Conservation (phyloP, 2,888 invertebrate species). For the Drosophila kuntzei region DNA sequence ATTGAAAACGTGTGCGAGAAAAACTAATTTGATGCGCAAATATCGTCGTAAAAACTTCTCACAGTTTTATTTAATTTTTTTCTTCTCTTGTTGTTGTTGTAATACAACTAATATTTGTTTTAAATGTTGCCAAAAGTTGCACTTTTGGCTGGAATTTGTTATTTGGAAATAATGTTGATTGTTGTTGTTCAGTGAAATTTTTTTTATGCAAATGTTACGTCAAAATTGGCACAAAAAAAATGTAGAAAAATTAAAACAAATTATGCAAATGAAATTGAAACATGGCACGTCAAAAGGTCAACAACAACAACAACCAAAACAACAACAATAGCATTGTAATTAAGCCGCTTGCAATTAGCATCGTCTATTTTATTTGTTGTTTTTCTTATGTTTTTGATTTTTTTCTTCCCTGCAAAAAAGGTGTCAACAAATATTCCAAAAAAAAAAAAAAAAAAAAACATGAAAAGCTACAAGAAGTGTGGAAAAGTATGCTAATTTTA, state of each 20-base stretch:
- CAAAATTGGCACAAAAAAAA: conserved; percentile 58
- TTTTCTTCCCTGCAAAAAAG: conserved; percentile 36
- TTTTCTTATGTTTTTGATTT: conserved; percentile 14
- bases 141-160: conserved; percentile 33
- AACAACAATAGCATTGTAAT: conserved; percentile 61
- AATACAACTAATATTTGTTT: conserved; percentile 50
- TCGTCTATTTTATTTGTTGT: conserved; percentile 49
- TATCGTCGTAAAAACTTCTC: conserved; percentile 45
- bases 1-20: conserved; percentile 73
- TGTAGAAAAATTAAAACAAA: conserved; percentile 66
- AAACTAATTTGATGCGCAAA: conserved; percentile 76
- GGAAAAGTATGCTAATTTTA: conserved; percentile 72
- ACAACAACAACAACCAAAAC: conserved; percentile 50
- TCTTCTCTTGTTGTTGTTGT: conserved; percentile 8
- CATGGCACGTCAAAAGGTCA: conserved; percentile 61
- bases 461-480: conserved; percentile 51
- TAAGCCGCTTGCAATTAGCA: conserved; percentile 76
- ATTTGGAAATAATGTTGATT: conserved; percentile 48
- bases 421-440: conserved; percentile 75
- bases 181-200: conserved; percentile 45
- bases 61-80: conserved; percentile 26
- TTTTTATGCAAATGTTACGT: conserved; percentile 66
- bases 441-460: conserved; percentile 57
- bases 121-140: conserved; percentile 35
- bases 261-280: conserved; percentile 70